Base-by-base conservation (phyloP, 2,888 invertebrate genomes). In the Coleophora deauratella region DNA sequence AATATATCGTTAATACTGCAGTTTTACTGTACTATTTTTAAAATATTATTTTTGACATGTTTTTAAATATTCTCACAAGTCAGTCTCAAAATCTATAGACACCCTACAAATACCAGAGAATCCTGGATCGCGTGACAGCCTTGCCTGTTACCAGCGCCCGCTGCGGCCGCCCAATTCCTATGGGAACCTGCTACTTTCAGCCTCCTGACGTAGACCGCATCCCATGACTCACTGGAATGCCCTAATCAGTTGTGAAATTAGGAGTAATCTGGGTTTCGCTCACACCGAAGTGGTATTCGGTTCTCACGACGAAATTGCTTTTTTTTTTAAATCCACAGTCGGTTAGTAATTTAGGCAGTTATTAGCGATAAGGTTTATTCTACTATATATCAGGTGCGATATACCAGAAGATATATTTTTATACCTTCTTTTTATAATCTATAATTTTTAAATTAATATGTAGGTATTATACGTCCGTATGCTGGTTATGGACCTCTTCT, bases 91-190 rank as follows among this genome's bases (percentile, higher is more conserved):
- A 38, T n/a, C n/a, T 35, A 46, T 65, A 59, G 72, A 42, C 54
- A 59, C 54, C 43, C 11, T 46, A 61, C 30, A 15, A 50, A 66
- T 63, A 63, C 61, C 68, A 53, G 55, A 60, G 55, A 59, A 60
- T 45, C 43, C 46, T 46, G 42, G 48, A 73, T 76, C 74, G 73
- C 76, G 72, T 76, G 76, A 67, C 70, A 70, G 51, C 45, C 42
- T 35, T 43, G 39, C 42, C 46, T 52, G 48, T 50, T 3, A 21
- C 21, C 21, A 21, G 21, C 21, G 21, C 21, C 21, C 21, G 6
- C 21, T 21, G 3, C 46, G 49, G 51, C 50, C 43, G 45, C 45
- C 51, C 47, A 53, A 62, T 73, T 75, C 75, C 73, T 73, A 74
- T 76, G 76, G 74, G 76, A 74, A 73, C 65, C 58, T 44, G 8